These are phyloP conservation scores for Eilema griseolum DNA, from an alignment of 2,888 invertebrate genomes.

Conservation along the genomic window DNA sequence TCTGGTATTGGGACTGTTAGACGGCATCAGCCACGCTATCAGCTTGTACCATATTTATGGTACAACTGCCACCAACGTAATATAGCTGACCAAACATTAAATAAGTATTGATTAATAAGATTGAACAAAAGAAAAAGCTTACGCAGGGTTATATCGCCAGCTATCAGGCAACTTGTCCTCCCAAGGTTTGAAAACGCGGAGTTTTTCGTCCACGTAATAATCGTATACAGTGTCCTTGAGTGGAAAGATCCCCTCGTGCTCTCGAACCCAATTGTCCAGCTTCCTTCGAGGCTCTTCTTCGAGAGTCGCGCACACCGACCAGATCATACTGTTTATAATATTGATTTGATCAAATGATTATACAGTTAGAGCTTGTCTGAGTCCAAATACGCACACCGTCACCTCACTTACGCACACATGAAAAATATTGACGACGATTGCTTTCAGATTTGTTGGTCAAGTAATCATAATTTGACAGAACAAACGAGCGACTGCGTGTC, in stretches of 20 bases:
- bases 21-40: background rate
- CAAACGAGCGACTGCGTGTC: too few species aligned
- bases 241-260: constrained; percentile 93
- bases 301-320: constrained; percentile 94
- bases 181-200: constrained; percentile 92
- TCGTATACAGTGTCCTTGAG: constrained; percentile 96
- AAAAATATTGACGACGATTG: too few species aligned
- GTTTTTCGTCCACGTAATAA: constrained; percentile 93
- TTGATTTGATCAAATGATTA: background rate
- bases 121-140: constrained; percentile 5
- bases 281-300: constrained; percentile 92
- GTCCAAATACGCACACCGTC: too few species aligned
- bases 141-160: constrained; percentile 92
- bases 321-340: constrained; percentile 88
- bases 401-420: too few species aligned
- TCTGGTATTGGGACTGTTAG: too few species aligned
- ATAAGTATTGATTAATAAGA: too few species aligned
- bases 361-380: too few species aligned
- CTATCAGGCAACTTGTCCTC: constrained; percentile 91
- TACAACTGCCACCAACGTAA: background rate
- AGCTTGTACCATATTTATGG: too few species aligned
- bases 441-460: too few species aligned
- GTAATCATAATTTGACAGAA: too few species aligned
- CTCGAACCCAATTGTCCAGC: constrained; percentile 93
- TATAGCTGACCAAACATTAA: too few species aligned